Conservation (phyloP, 1,140 invertebrate genomes). For the Drosophila lowei region DNA sequence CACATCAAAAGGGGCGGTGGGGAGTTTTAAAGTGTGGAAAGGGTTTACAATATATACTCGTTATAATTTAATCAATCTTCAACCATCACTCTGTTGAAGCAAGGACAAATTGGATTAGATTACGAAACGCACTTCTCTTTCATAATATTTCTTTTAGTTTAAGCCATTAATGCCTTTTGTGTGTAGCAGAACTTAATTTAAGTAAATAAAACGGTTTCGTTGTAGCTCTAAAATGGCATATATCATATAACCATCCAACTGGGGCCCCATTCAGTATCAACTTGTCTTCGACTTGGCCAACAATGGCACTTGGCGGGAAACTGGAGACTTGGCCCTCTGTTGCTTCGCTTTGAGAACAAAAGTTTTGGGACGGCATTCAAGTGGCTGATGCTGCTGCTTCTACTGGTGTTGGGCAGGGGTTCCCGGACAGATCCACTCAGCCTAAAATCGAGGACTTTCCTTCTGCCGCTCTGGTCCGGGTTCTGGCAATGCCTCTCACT, state of each 20-base stretch:
- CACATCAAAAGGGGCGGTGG: too few species aligned
- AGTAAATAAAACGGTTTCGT: slow-evolving; percentile 60
- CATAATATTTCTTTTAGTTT: background rate
- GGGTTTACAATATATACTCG: too few species aligned
- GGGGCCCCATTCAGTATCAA: slow-evolving; percentile 38
- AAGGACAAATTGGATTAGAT: too few species aligned
- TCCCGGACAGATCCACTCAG: slow-evolving; percentile 35
- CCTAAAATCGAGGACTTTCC: slow-evolving; percentile 54
- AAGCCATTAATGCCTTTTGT: slow-evolving; percentile 4
- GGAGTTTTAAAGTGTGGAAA: too few species aligned
- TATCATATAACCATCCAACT: slow-evolving; percentile 32
- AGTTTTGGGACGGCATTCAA: slow-evolving; percentile 56
- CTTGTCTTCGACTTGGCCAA: slow-evolving; percentile 60
- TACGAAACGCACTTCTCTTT: too few species aligned
- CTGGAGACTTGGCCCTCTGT: slow-evolving; percentile 47
- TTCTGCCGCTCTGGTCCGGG: background rate
- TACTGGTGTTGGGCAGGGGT: background rate
- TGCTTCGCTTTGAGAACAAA: slow-evolving; percentile 57
- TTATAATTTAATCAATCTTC: too few species aligned
- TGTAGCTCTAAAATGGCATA: slow-evolving; percentile 31
- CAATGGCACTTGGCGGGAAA: slow-evolving; percentile 59
- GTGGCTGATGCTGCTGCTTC: slow-evolving; percentile 16
- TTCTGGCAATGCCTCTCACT: too few species aligned
- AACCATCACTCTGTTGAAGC: too few species aligned
- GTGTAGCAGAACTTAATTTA: background rate